These are phyloP conservation scores for Phyllopteryx taeniolatus DNA, from an alignment of 2,113 vertebrate species.

Conservation along the genomic window DNA sequence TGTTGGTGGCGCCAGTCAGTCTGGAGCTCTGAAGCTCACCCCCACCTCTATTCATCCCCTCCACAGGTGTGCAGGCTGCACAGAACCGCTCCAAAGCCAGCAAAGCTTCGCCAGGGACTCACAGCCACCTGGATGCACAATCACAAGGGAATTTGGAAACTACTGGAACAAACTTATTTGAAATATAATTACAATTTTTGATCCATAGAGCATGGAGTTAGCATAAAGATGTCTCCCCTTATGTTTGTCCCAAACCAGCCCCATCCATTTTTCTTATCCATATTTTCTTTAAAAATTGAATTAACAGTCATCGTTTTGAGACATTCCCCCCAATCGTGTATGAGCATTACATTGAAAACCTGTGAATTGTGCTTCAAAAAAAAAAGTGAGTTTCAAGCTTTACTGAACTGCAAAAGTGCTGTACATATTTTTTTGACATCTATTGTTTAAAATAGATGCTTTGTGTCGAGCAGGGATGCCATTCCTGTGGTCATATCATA, in stretches of 20 bases:
- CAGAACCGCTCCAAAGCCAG: slow-evolving; percentile 83
- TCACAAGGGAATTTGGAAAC: slow-evolving; percentile 75
- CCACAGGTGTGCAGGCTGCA: slow-evolving; percentile 90
- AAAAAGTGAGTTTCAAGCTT: slow-evolving; percentile 86
- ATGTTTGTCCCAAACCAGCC: slow-evolving; percentile 18
- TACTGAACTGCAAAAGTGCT: slow-evolving; percentile 87
- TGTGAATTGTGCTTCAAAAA: slow-evolving; percentile 61
- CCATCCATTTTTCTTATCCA: slow-evolving; percentile 17
- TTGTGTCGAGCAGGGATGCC: slow-evolving; percentile 83
- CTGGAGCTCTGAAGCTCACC: slow-evolving; percentile 87
- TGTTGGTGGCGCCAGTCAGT: slow-evolving; percentile 93
- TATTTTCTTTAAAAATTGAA: slow-evolving; percentile 23
- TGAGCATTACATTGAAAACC: slow-evolving; percentile 33
- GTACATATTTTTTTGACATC: slow-evolving; percentile 85
- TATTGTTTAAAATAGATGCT: slow-evolving; percentile 99
- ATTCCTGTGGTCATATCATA: slow-evolving; percentile 81
- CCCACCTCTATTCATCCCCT: slow-evolving; percentile 90
- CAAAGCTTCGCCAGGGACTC: slow-evolving; percentile 80
- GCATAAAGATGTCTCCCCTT: slow-evolving; percentile 24
- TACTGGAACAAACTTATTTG: slow-evolving; percentile 70
- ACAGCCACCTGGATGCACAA: slow-evolving; percentile 75
- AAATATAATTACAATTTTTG: slow-evolving; percentile 69
- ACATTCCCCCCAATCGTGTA: neutral
- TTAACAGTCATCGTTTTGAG: slow-evolving; percentile 21
- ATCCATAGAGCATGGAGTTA: slow-evolving; percentile 44